Conservation (phyloP, 1,140 invertebrate genomes). For the Andricus grossulariae region DNA sequence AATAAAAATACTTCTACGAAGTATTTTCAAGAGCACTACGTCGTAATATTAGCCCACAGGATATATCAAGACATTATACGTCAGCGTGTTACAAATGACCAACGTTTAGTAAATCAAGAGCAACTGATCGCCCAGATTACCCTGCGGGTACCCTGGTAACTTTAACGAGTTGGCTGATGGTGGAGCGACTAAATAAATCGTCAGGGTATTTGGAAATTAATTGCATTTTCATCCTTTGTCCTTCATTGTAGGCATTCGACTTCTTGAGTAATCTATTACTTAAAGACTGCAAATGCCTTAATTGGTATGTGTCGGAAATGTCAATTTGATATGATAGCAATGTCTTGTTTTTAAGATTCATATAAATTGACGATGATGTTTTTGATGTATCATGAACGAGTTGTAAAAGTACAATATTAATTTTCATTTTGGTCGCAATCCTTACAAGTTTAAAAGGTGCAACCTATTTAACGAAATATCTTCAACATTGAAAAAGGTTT, state of each 20-base stretch:
- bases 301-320: no score
- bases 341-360: no score
- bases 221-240: not conserved
- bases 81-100: slow-evolving; percentile 44
- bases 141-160: slow-evolving; percentile 49
- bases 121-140: slow-evolving; percentile 50
- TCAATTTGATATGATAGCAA: no score
- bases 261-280: not conserved
- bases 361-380: no score
- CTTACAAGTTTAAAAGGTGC: no score
- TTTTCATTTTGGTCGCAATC: no score
- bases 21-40: slow-evolving; percentile 40
- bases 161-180: slow-evolving; percentile 48
- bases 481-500: no score
- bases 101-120: slow-evolving; percentile 57
- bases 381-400: no score
- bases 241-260: not conserved
- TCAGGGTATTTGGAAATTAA: not conserved
- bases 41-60: slow-evolving; percentile 44
- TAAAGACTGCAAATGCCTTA: no score
- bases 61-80: slow-evolving; percentile 51
- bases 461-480: no score
- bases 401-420: no score
- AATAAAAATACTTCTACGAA: not conserved
- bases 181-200: slow-evolving; percentile 52